A percentile compares a stretch with the other conserved stretches of the same genome.
Conservation (phyloP, 2,797 vertebrate genomes). For the Serranus cabrilla region DNA sequence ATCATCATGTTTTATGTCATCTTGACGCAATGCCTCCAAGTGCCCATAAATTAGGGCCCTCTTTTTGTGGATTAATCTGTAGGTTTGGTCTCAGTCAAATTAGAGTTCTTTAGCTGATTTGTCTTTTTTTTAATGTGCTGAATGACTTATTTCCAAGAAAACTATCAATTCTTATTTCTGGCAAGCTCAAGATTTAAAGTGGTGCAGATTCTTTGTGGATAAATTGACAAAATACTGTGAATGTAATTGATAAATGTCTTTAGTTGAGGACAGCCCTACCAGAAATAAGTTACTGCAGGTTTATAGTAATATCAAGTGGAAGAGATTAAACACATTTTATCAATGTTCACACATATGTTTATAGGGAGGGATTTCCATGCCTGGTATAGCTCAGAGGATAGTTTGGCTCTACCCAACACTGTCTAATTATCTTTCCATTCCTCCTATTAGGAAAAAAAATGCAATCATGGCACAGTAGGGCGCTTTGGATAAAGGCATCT, state of each 20-base stretch:
- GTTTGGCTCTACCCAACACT: not conserved
- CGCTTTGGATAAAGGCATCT: conserved; percentile 21
- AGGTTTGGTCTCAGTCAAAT: no score
- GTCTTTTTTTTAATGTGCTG: no score
- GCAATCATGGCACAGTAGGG: conserved; percentile 25
- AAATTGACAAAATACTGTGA: no score
- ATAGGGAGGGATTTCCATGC: not conserved
- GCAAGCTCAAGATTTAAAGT: no score
- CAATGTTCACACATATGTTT: not conserved
- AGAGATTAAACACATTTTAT: not conserved
- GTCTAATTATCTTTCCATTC: conserved; percentile 38
- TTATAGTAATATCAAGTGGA: conserved; percentile 10
- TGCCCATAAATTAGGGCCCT: not conserved
- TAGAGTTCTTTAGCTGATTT: no score
- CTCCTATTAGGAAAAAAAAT: conserved; percentile 10
- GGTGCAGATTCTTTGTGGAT: no score
- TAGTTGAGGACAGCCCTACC: no score
- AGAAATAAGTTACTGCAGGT: not conserved
- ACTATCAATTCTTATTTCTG: no score
- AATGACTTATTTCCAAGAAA: no score
- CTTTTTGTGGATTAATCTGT: no score
- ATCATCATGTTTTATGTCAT: no score
- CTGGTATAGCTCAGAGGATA: conserved; percentile 4
- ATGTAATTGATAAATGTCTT: no score
- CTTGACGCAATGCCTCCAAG: not conserved